Percentiles rank a stretch among this genome's conserved stretches.
Conservation (phyloP, 2,113 vertebrate genomes). For the human (Homo sapiens) region DNA sequence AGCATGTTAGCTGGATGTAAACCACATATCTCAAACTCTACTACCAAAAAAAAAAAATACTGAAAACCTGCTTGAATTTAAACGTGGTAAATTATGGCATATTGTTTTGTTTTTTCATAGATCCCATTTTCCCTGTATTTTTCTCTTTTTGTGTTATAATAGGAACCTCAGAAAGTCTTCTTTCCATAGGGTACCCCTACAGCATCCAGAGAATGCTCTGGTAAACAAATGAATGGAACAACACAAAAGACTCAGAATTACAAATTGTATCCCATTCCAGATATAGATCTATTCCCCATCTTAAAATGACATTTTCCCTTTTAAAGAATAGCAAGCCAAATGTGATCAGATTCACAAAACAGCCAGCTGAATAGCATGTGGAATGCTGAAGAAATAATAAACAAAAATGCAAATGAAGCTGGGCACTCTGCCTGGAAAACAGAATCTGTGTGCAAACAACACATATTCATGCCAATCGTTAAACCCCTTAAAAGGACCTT, state of each 20-base stretch:
- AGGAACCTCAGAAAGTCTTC: neutral
- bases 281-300: neutral
- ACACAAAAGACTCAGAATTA: neutral
- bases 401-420: constrained; percentile 54
- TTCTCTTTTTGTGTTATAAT: neutral
- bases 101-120: neutral
- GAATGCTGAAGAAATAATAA: constrained; percentile 49
- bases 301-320: neutral
- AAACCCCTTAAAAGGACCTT: neutral
- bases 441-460: constrained; percentile 71
- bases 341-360: neutral
- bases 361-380: neutral
- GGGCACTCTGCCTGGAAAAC: constrained; percentile 77
- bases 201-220: neutral
- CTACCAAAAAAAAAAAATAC: neutral
- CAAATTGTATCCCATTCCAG: neutral
- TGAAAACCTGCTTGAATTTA: constrained; percentile 8
- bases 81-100: neutral
- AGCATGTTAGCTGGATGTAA: neutral
- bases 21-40: neutral
- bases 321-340: neutral
- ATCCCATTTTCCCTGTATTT: neutral
- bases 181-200: neutral
- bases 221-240: neutral
- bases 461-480: neutral